Evolutionary conservation across 2,888 invertebrate species (phyloP), one percentile per base, ranked within the genome.

Genomic region (Rosalia funebris): DNA sequence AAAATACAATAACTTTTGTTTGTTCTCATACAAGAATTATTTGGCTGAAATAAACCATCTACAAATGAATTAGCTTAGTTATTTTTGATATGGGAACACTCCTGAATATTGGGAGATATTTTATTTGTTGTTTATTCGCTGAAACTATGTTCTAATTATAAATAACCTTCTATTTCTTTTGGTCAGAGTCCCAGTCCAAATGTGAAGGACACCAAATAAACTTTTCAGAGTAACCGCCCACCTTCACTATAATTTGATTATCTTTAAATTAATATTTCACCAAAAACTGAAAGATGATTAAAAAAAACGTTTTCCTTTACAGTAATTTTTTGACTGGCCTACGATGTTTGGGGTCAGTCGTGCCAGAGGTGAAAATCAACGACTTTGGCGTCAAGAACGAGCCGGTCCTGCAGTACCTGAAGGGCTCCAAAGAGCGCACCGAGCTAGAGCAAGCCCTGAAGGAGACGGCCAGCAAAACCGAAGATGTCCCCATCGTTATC

Each of bases 401-500:
- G 79, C 94, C 94, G 0, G 80, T 95, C 37, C 82, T 92, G 14
- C 83, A 82, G n/a, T 99, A 98, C 82, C 84, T 88, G 63, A 89
- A 91, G 63, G 92, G 92, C 45, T 95, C 95, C 65, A 81, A 85
- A 55, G 98, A 99, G 82, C 87, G 96, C 57, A 80, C 83, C 48
- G 89, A 88, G 42, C 82, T 98, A 25, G 86, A 89, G 68, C 84
- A 85, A 47, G 90, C 90, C 42, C 81, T 98, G 37, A 83, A 88
- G 62, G 83, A 87, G 61, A 87, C 89, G 66, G 83, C 89, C 9
- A 81, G 83, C 16, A 83, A 84, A 57, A 88, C 89, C 59, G 91
- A 91, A 76, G 97, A 98, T 69, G 88, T 98, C 61, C 98, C 99
- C 5, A 91, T 99, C 77, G 89, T 98, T n/a, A 95, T 99, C 78